phyloP scores from a whole-genome alignment of 2,113 vertebrate species.

The Rhadina sibilatrix region DNA sequence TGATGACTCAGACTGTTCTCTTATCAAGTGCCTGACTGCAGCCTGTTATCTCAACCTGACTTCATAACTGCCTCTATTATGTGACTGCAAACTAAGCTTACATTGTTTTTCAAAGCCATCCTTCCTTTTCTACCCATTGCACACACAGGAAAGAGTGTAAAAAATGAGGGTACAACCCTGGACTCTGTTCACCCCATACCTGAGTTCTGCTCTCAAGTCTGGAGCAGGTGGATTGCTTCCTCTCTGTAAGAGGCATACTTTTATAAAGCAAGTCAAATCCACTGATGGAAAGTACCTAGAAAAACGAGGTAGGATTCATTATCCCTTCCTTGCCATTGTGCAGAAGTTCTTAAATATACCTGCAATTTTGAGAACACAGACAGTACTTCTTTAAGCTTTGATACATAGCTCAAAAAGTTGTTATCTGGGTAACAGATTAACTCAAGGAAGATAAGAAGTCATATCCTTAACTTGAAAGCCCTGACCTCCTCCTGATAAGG shows the following conservation, averaged over 20 bases:
- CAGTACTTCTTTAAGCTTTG: neutral
- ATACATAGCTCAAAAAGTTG: neutral
- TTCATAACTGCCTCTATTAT: neutral
- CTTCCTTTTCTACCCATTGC: neutral
- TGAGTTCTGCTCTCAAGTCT: neutral
- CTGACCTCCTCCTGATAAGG: neutral
- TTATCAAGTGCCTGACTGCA: neutral
- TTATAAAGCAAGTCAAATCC: neutral
- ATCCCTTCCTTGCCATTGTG: neutral
- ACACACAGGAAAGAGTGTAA: neutral
- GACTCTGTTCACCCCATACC: neutral
- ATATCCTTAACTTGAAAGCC: neutral
- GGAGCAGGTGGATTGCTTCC: neutral
- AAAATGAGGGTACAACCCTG: neutral
- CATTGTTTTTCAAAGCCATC: neutral
- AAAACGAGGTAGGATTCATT: neutral
- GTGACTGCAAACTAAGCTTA: neutral
- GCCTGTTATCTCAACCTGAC: neutral
- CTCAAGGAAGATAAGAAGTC: neutral
- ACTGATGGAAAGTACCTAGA: neutral
- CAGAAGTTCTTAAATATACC: neutral
- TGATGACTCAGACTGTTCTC: neutral
- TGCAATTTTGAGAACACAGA: neutral
- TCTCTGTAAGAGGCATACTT: neutral
- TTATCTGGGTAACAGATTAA: neutral